phyloP scores from a whole-genome alignment of 2,113 vertebrate genomes.

The Conger conger region DNA sequence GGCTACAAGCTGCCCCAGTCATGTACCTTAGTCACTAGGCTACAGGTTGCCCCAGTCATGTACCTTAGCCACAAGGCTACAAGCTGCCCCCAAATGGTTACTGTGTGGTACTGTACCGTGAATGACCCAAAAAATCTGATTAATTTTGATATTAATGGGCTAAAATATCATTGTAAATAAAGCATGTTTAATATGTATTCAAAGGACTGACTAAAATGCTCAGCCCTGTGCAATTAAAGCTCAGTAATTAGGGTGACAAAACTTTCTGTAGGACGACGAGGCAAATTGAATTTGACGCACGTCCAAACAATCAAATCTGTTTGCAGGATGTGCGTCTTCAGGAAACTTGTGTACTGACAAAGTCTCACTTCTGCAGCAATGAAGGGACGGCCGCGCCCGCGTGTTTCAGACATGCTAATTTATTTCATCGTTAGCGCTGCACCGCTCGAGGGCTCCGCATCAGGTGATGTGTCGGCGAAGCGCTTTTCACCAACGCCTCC shows the following conservation, averaged over 20 bases:
- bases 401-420: constrained; percentile 21
- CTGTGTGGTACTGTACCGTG: too few relatives aligned
- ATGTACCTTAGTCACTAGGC: too few relatives aligned
- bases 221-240: constrained; percentile 21
- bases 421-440: constrained; percentile 29
- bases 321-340: not conserved
- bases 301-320: constrained; percentile 30
- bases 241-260: constrained; percentile 32
- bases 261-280: constrained; percentile 27
- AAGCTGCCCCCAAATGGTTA: too few relatives aligned
- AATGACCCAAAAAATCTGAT: too few relatives aligned
- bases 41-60: too few relatives aligned
- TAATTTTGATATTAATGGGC: constrained; percentile 30
- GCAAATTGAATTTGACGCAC: constrained; percentile 20
- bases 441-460: constrained; percentile 14
- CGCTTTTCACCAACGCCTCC: constrained; percentile 58
- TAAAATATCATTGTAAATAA: constrained; percentile 25
- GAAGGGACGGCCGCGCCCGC: constrained; percentile 21
- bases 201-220: constrained; percentile 23
- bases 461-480: constrained; percentile 18
- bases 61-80: too few relatives aligned
- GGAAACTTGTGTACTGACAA: not conserved
- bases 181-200: constrained; percentile 15
- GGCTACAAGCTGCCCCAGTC: too few relatives aligned
- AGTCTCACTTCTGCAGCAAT: constrained; percentile 23